Evolutionary conservation across 2,797 vertebrate species (phyloP), one percentile per base, ranked within the genome.

Genomic region (Zonotrichia albicollis): DNA sequence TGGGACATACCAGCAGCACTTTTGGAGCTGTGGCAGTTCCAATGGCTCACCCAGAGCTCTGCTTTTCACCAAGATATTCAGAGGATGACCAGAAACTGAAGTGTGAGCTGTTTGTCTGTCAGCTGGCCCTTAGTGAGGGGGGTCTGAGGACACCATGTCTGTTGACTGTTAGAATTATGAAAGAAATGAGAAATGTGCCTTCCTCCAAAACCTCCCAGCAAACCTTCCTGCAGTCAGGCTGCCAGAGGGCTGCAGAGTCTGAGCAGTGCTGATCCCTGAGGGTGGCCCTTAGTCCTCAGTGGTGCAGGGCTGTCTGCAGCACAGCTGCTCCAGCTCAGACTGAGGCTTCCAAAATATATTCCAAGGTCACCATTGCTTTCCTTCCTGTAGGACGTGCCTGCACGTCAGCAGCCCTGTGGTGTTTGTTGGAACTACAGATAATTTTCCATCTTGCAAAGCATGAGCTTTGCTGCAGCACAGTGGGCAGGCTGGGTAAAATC

Each of bases 291-390:
- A 23, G 20, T 29, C 61, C 75, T 50, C 65, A 23, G 0, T n/a
- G 32, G 4, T 58, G 62, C 26, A 43, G 77, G 58, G 50, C 85
- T 88, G 54, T 72, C 70, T 75, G 70, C 55, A 46, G 61, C 62
- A 61, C 88, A 93, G 94, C 92, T 96, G 88, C 66, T 95, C 50
- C 25, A 17, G 55, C 89, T 93, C 74, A 78, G 36, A 17, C 65
- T 23, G 40, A 89, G 42, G n/a, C 74, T 87, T 70, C 66, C 70
- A 70, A 29, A 83, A 79, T 76, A 7, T 21, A 84, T 51, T 48
- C 84, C 86, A 73, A 73, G 64, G 34, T 83, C 80, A 62, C 58
- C 26, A 4, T 1, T n/a, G 51, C 18, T 90, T 73, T 78, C 54
- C 43, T 66, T 84, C 67, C 55, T 30, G 18, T 6, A 70, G 51